phyloP scores from a whole-genome alignment of 2,797 vertebrate genomes.

The Ciconia nigra region DNA sequence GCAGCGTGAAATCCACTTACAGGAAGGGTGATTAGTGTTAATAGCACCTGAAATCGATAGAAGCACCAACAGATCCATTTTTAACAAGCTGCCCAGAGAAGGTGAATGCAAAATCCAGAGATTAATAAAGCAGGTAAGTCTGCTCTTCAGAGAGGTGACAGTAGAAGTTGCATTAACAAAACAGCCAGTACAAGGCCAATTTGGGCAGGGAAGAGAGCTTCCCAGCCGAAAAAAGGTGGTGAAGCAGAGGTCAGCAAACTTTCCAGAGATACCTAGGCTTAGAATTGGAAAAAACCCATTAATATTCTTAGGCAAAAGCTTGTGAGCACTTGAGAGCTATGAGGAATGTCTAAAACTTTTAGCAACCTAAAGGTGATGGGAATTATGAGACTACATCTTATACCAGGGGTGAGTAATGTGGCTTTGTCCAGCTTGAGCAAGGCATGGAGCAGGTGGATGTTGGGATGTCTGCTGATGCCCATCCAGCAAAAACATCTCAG shows the following conservation, averaged over 20 bases:
- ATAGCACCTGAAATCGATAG: neutral
- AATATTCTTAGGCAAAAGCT: neutral
- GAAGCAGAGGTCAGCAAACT: neutral
- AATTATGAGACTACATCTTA: neutral
- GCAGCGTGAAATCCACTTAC: neutral
- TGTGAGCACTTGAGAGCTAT: neutral
- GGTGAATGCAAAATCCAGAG: neutral
- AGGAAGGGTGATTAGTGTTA: neutral
- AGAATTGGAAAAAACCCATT: neutral
- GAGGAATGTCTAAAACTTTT: neutral
- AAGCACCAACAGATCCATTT: conserved; percentile 1
- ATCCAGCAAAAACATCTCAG: neutral
- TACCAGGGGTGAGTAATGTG: neutral
- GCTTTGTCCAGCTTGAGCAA: neutral
- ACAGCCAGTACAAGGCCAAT: neutral
- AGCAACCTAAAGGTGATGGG: neutral
- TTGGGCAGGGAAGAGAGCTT: neutral
- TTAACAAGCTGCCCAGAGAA: neutral
- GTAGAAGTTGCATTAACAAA: neutral
- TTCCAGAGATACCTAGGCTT: neutral
- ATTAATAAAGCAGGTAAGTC: neutral
- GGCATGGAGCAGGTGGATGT: neutral
- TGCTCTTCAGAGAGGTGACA: neutral
- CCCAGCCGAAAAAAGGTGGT: neutral
- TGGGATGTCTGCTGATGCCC: neutral